Conservation (phyloP, 1,140 invertebrate species). For the Macrosteles quadrilineatus region DNA sequence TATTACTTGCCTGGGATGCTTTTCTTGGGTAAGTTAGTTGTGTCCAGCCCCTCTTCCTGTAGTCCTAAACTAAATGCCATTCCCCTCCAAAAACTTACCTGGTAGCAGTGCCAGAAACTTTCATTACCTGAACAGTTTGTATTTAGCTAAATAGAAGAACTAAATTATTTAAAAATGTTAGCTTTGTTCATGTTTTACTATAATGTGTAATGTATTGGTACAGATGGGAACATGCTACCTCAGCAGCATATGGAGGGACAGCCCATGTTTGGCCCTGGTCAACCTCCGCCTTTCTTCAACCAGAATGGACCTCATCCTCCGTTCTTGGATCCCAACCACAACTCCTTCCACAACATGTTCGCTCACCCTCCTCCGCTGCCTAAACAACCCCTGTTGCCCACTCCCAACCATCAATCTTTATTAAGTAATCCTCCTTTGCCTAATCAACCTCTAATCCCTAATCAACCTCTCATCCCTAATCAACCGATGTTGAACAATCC, state of each 20-base stretch:
- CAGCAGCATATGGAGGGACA: not conserved
- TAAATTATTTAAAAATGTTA: too few relatives aligned
- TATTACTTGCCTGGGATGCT: too few relatives aligned
- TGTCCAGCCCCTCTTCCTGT: too few relatives aligned
- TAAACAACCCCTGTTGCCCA: not conserved
- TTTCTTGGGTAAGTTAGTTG: too few relatives aligned
- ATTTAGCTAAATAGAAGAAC: too few relatives aligned
- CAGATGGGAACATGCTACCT: slow-evolving; percentile 6
- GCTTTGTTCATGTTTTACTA: too few relatives aligned
- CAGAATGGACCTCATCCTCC: not conserved
- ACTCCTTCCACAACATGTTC: slow-evolving; percentile 23
- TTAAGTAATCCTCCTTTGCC: slow-evolving; percentile 45
- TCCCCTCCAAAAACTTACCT: too few relatives aligned
- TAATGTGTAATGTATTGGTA: too few relatives aligned
- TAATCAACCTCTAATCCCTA: slow-evolving; percentile 45
- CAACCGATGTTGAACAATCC: slow-evolving; percentile 44
- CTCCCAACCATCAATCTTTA: too few relatives aligned
- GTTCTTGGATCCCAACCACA: not conserved
- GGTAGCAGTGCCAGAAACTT: too few relatives aligned
- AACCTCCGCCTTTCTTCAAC: not conserved
- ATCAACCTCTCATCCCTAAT: slow-evolving; percentile 46
- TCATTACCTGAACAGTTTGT: too few relatives aligned
- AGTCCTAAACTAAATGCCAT: too few relatives aligned
- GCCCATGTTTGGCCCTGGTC: not conserved
- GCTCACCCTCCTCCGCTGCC: slow-evolving; percentile 35